Evolutionary conservation across 2,797 vertebrate genomes (phyloP), one percentile per base, ranked within the genome.

Genomic region (Urosaurus nigricauda): DNA sequence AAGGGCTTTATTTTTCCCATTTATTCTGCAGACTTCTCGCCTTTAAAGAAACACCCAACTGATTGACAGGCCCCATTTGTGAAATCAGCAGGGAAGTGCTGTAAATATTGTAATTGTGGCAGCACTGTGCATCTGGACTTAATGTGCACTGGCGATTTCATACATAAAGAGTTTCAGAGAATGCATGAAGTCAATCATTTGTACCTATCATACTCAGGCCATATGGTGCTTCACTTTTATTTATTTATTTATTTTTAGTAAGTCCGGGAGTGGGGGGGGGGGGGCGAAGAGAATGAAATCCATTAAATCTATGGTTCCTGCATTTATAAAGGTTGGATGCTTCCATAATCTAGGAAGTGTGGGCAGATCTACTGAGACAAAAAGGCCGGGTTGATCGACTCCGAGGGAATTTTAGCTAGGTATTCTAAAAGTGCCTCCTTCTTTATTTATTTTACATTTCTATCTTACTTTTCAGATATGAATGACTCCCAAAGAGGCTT

Each of bases 91-190:
- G 88, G 94, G 84, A 73, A 74, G 71, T 77, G 65, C 73, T 87
- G 75, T 94, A 94, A 95, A 95, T 92, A 93, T 90, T 92, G 84
- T 89, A 94, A 94, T 93, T 92, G 51, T 91, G 90, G 78, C 53
- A 89, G 75, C 58, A 53, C 19, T 86, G 65, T 71, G 58, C 79
- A 89, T 87, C 83, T 90, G 91, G 51, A 26, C 53, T 88, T 85
- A 88, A 89, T 85, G 88, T 87, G 83, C 90, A 81, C 65, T 53
- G 81, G 47, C 73, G 86, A 68, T 86, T 94, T 90, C 88, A 60
- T 86, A 88, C 68, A 73, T 29, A 63, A 88, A 53, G n/a, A 83
- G 53, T 43, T 47, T 84, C 53, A 35, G 88, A 63, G 88, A 92
- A 82, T 90, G 53, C 26, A 40, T 83, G 56, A 68, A 79, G 63